Evolutionary conservation across 2,888 invertebrate genomes (phyloP), one percentile per base, ranked within the genome.

Genomic region (Torymus tubicola): DNA sequence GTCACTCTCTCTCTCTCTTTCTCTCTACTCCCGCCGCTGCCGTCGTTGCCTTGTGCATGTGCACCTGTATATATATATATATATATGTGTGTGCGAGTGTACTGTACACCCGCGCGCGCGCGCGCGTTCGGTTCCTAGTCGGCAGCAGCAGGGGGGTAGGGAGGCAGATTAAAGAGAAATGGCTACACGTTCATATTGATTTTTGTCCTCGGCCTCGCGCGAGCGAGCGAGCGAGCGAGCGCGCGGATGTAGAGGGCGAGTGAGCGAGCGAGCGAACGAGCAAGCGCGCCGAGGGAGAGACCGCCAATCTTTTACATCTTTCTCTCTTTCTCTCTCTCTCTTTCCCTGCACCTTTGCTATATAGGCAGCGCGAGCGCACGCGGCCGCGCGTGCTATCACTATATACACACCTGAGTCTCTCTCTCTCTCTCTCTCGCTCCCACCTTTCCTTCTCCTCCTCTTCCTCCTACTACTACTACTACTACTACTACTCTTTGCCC

Each of bases 181-280:
- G 90, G 90, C 90, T 90, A 90, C 90, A 90, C 90, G 90, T 90
- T 89, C 89, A 90, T 90, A 90, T 90, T 90, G 90, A 90, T 90
- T 90, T 90, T 90, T 90, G 90, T 90, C 90, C 90, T 90, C 88
- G 50, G 73, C 68, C 68, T 31, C 31, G 31, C 80, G 74, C 74
- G 74, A 64, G 42, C 84, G 84, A 83, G 78, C 83, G 84, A 78
- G 83, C n/a, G n/a, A n/a, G n/a, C n/a, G n/a, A n/a, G n/a, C n/a
- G n/a, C n/a, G n/a, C n/a, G n/a, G n/a, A n/a, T n/a, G n/a, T n/a
- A n/a, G n/a, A n/a, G n/a, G n/a, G n/a, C n/a, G n/a, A n/a, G n/a
- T n/a, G n/a, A n/a, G n/a, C n/a, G n/a, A n/a, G n/a, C n/a, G n/a
- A n/a, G n/a, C n/a, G n/a, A n/a, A n/a, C 31, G 82, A 82, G 85